Evolutionary conservation across 2,888 invertebrate genomes (phyloP), one percentile per base, ranked within the genome.

Genomic region (Thymelicus lineola): DNA sequence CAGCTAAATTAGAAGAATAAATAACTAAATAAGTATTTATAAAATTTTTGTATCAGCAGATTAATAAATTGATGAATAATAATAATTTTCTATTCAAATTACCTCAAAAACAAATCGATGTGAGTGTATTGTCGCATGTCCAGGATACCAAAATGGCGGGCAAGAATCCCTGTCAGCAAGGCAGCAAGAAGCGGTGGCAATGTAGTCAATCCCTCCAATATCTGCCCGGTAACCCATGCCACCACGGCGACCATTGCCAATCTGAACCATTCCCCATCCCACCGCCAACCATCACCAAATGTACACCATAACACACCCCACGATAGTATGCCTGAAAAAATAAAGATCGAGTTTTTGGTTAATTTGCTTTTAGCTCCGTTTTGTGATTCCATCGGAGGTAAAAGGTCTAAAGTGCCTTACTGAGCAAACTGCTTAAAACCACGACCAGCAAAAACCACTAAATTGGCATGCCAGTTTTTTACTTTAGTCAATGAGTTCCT

Each of bases 21-120:
- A n/a, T n/a, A n/a, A n/a, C n/a, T n/a, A n/a, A n/a, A n/a, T n/a
- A n/a, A n/a, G n/a, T n/a, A n/a, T n/a, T n/a, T n/a, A n/a, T n/a
- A n/a, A n/a, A n/a, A n/a, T n/a, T n/a, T n/a, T n/a, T n/a, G n/a
- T n/a, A n/a, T n/a, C n/a, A n/a, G n/a, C n/a, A 36, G 36, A 6
- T 1, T 38, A 38, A 6, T 10, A 42, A 10, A 0, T 12, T 42
- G n/a, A 12, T 10, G 9, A 3, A 3, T 42, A 12, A 10, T 12
- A 42, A 50, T 15, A 17, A 50, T 12, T 50, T 17, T 50, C 0
- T 50, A 6, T 7, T 17, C 0, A 17, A 9, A 53, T 66, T 79
- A 93, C 93, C 93, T 89, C 73, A 93, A 79, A 76, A 90, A 89
- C 14, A 76, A 75, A 71, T 93, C 93, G 15, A 92, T 77, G 6